Evolutionary conservation across 2,113 vertebrate species (phyloP).

Genomic region (Spea multiplicata): DNA sequence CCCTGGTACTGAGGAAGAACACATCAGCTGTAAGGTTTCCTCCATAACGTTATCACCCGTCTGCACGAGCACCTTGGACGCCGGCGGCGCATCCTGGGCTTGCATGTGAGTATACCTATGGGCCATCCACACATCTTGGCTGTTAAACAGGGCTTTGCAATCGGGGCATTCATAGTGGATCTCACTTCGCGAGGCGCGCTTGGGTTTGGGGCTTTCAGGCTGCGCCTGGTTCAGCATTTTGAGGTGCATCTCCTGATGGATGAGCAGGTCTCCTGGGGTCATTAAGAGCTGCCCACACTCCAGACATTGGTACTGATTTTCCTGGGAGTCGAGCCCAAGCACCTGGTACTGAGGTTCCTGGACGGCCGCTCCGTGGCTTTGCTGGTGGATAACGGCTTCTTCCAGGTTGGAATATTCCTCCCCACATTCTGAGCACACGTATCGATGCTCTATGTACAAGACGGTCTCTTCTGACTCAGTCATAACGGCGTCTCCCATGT

Average conservation of each 20-base stretch:
- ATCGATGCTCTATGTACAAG: constrained; percentile 69
- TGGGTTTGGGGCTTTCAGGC: constrained; percentile 40
- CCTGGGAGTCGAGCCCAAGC: constrained; percentile 54
- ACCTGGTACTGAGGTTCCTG: constrained; percentile 64
- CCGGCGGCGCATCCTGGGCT: constrained; percentile 46
- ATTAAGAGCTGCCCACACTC: constrained; percentile 65
- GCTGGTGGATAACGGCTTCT: constrained; percentile 83
- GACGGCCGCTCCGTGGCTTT: constrained; percentile 73
- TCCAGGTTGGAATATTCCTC: constrained; percentile 83
- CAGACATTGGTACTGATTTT: constrained; percentile 64
- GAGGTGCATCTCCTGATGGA: constrained; percentile 62
- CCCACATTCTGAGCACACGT: constrained; percentile 91
- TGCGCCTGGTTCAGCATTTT: constrained; percentile 60
- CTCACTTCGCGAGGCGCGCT: constrained; percentile 43
- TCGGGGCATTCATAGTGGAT: constrained; percentile 81
- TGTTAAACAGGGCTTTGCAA: constrained; percentile 79
- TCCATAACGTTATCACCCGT: constrained; percentile 21
- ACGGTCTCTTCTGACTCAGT: constrained; percentile 60
- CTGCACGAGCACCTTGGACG: constrained; percentile 41
- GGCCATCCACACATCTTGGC: constrained; percentile 77
- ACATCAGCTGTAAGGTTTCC: constrained; percentile 26
- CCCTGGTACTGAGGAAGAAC: constrained; percentile 51
- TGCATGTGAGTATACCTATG: constrained; percentile 72
- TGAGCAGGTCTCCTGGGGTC: constrained; percentile 59
- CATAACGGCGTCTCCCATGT: constrained; percentile 66